Evolutionary conservation across 2,888 invertebrate species (phyloP).

Genomic region (Xestia c-nigrum): DNA sequence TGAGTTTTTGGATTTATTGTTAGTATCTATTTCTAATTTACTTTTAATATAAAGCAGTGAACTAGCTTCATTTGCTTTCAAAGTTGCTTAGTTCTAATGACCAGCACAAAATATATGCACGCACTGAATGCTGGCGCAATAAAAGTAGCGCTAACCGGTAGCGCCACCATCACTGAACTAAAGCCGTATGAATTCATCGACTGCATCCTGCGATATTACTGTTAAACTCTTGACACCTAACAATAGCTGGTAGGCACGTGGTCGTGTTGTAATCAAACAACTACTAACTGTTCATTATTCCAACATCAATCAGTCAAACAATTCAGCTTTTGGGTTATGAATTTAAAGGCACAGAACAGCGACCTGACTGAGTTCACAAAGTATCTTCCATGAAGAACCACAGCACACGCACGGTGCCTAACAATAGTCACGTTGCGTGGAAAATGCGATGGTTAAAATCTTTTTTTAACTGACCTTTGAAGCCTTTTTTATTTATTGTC

Average conservation of each 20-base stretch:
- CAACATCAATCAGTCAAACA: not conserved
- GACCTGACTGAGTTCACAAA: not conserved
- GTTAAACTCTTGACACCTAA: constrained; percentile 6
- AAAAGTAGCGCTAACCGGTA: constrained; percentile 15
- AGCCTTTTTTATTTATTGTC: not conserved
- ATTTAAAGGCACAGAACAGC: not conserved
- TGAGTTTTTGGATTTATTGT: not conserved
- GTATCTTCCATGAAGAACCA: not conserved
- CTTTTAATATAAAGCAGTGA: not conserved
- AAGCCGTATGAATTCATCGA: constrained; percentile 3
- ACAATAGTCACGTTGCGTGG: not conserved
- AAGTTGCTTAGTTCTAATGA: not conserved
- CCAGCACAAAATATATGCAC: constrained; percentile 1
- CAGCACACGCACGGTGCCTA: not conserved
- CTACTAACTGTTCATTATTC: not conserved
- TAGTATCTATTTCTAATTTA: not conserved
- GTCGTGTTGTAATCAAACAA: constrained; percentile 10
- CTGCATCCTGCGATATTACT: constrained; percentile 6
- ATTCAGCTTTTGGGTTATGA: not conserved
- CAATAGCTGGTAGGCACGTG: constrained; percentile 4
- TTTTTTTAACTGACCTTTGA: not conserved
- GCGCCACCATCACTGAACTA: constrained; percentile 9
- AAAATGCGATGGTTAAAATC: not conserved
- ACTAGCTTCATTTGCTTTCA: not conserved
- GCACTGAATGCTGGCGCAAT: not conserved